These are phyloP conservation scores for Melinaea menophilus DNA, from an alignment of 2,888 invertebrate species.

Conservation along the genomic window DNA sequence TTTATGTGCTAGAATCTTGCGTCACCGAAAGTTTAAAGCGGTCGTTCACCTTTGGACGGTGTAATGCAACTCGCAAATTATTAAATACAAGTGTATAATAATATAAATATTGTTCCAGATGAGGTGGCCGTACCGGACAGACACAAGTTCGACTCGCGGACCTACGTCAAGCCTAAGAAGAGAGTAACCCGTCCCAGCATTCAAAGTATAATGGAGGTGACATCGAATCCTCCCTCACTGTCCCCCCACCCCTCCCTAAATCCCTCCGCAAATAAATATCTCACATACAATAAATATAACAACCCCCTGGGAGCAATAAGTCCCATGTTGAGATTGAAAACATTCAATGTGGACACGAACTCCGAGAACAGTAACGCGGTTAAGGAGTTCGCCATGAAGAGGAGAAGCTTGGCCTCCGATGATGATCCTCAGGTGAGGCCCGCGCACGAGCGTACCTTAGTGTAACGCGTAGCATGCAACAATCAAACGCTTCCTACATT, in stretches of 20 bases:
- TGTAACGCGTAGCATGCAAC: conserved; percentile 3
- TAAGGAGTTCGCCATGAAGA: conserved; percentile 64
- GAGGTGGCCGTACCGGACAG: conserved; percentile 61
- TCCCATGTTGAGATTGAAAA: conserved; percentile 66
- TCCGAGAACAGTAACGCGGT: conserved; percentile 57
- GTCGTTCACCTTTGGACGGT: conserved; percentile 49
- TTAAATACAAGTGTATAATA: conserved; percentile 21
- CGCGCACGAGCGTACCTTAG: too few species aligned
- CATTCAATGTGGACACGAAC: conserved; percentile 67
- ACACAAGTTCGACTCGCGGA: conserved; percentile 81
- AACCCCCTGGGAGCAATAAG: conserved; percentile 58
- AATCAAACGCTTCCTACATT: background rate
- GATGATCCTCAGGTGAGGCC: conserved; percentile 62
- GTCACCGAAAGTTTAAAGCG: conserved; percentile 46
- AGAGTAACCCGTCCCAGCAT: conserved; percentile 78
- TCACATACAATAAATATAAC: conserved; percentile 70
- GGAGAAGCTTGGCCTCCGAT: conserved; percentile 61
- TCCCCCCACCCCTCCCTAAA: conserved; percentile 47
- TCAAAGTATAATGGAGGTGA: conserved; percentile 69
- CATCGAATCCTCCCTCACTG: conserved; percentile 51
- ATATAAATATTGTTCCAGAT: conserved; percentile 45
- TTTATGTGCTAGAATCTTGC: conserved; percentile 26
- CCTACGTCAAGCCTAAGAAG: conserved; percentile 83
- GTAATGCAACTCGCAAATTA: too few species aligned
- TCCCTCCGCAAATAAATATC: conserved; percentile 53